Conservation (phyloP, 2,797 vertebrate species). For the Acipenser oxyrinchus region DNA sequence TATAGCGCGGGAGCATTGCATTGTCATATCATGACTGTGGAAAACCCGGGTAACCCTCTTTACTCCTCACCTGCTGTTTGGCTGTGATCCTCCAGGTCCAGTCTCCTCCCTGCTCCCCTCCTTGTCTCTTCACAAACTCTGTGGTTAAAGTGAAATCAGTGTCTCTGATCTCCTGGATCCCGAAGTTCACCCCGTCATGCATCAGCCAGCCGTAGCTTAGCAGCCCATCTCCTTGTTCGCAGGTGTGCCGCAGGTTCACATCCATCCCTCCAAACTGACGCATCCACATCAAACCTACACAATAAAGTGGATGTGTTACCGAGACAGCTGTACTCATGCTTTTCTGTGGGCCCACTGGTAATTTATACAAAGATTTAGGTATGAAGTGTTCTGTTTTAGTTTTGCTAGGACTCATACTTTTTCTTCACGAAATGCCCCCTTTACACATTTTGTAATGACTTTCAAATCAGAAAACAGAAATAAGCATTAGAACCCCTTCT, state of each 20-base stretch:
- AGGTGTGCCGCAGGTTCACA: conserved; percentile 75
- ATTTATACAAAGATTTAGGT: too few relatives aligned
- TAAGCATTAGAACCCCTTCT: too few relatives aligned
- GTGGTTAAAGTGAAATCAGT: conserved; percentile 69
- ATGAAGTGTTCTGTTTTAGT: too few relatives aligned
- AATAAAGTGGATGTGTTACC: too few relatives aligned
- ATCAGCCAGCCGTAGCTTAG: conserved; percentile 80
- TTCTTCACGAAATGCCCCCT: too few relatives aligned
- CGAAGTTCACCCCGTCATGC: conserved; percentile 83
- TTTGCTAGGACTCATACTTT: too few relatives aligned
- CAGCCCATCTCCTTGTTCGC: conserved; percentile 77
- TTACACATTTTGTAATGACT: too few relatives aligned
- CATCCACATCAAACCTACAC: conserved; percentile 88
- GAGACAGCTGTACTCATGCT: too few relatives aligned
- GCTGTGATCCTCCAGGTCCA: conserved; percentile 91
- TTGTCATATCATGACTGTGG: background rate
- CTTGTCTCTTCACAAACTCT: conserved; percentile 79
- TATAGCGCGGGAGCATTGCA: too few relatives aligned
- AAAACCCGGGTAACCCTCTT: background rate
- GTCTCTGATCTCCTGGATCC: conserved; percentile 80
- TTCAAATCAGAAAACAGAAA: too few relatives aligned
- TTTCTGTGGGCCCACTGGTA: too few relatives aligned
- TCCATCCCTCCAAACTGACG: conserved; percentile 66
- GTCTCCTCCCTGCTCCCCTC: conserved; percentile 84
- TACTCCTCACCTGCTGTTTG: conserved; percentile 63